phyloP scores from a whole-genome alignment of 2,797 vertebrate species.

The Synaphobranchus kaupii region DNA sequence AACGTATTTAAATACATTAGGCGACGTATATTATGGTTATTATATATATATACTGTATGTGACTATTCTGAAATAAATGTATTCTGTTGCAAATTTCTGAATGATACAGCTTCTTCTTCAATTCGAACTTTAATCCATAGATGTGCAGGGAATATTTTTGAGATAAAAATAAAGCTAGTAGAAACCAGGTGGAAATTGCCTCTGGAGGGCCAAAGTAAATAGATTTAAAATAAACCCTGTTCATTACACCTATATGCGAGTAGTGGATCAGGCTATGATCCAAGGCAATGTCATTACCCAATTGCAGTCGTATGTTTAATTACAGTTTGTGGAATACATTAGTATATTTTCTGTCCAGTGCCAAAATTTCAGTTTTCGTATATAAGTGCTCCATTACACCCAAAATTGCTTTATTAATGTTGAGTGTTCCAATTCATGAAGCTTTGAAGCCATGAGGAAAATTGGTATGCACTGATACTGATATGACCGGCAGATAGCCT shows the following conservation, averaged over 20 bases:
- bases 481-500: neutral
- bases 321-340: neutral
- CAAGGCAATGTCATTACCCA: neutral
- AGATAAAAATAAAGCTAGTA: no score
- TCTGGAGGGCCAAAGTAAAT: no score
- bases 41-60: no score
- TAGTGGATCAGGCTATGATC: neutral
- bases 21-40: no score
- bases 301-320: neutral
- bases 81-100: no score
- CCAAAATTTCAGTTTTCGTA: neutral
- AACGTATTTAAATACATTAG: no score
- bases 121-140: no score
- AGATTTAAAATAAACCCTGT: neutral
- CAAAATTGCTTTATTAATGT: neutral
- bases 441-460: neutral
- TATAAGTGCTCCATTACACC: neutral
- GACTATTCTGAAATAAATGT: no score
- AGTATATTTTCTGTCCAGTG: neutral
- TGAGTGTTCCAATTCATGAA: neutral
- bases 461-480: neutral
- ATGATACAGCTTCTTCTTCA: no score
- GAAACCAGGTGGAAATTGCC: no score
- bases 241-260: neutral
- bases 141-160: no score